These are phyloP conservation scores for Keiferia lycopersicella DNA, from an alignment of 2,888 invertebrate species.

Conservation along the genomic window DNA sequence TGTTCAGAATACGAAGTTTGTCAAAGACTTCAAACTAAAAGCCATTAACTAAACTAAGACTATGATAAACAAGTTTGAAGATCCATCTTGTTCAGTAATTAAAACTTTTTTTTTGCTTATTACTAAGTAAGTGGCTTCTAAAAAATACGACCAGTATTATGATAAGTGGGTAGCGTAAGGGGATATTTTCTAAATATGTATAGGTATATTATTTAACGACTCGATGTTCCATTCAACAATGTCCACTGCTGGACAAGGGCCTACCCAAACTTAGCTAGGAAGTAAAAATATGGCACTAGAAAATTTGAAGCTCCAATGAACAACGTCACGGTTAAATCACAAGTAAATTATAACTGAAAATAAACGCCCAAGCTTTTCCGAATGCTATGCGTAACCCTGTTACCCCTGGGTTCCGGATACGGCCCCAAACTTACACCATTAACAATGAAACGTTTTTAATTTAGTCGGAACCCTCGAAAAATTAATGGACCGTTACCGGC, in stretches of 20 bases:
- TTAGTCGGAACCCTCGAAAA: constrained; percentile 43
- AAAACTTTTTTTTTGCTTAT: not conserved
- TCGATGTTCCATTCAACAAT: no score
- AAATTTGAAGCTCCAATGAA: no score
- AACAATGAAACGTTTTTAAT: constrained; percentile 47
- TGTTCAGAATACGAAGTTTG: not conserved
- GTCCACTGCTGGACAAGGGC: no score
- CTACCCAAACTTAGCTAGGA: no score
- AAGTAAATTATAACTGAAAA: not conserved
- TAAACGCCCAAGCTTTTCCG: not conserved
- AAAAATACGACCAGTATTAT: not conserved
- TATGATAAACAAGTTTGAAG: constrained; percentile 6
- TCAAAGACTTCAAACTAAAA: constrained; percentile 2
- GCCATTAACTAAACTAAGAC: not conserved
- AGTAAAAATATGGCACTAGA: no score
- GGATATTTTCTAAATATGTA: not conserved
- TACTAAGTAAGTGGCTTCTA: not conserved
- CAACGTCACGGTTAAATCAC: not conserved
- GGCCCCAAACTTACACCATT: constrained; percentile 43
- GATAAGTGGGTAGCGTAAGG: not conserved
- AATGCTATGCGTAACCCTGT: constrained; percentile 22
- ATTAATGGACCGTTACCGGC: constrained; percentile 44
- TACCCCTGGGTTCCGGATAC: constrained; percentile 34
- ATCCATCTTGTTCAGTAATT: not conserved
- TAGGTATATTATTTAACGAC: no score